phyloP scores from a whole-genome alignment of 2,797 vertebrate genomes.

The Muscicapa comitata region DNA sequence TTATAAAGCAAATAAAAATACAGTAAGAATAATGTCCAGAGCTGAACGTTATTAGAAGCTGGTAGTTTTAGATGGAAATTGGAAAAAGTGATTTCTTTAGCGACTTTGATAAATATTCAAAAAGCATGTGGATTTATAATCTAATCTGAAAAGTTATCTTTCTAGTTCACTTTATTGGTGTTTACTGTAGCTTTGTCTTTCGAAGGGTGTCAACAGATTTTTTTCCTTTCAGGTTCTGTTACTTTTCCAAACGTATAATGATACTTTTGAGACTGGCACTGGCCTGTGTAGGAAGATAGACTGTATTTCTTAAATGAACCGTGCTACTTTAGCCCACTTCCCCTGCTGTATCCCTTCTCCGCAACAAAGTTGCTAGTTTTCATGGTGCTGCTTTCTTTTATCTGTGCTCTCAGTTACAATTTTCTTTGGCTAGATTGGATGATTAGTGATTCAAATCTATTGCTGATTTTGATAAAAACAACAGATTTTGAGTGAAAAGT shows the following conservation, averaged over 20 bases:
- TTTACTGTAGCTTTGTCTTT: not conserved
- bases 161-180: fast-evolving
- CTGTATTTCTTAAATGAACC: not conserved
- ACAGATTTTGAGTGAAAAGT: not conserved
- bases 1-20: not conserved
- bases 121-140: fast-evolving
- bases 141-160: not conserved
- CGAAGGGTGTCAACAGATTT: not conserved
- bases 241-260: not conserved
- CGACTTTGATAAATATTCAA: not conserved
- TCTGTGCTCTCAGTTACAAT: not conserved
- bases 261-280: not conserved
- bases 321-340: not conserved
- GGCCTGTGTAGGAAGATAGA: not conserved
- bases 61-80: not conserved
- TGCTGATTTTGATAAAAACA: not conserved
- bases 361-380: not conserved
- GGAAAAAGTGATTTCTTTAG: not conserved
- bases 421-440: not conserved
- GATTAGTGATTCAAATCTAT: not conserved
- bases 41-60: not conserved
- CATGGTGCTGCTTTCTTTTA: fast-evolving
- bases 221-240: not conserved
- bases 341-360: fast-evolving
- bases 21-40: not conserved